phyloP scores from a whole-genome alignment of 2,797 vertebrate genomes.

The Menidia menidia region DNA sequence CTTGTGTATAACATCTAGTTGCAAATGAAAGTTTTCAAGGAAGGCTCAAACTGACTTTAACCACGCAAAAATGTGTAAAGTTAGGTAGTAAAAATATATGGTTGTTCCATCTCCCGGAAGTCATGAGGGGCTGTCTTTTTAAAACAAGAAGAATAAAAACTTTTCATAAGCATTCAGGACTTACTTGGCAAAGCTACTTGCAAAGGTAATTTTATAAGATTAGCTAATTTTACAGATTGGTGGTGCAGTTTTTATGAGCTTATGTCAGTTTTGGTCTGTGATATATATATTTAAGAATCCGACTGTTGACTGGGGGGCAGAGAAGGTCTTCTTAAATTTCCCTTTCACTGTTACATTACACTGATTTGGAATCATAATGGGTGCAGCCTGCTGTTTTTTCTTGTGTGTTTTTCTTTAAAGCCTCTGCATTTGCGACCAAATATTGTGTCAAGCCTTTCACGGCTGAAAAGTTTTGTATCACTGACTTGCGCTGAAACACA shows the following conservation, averaged over 20 bases:
- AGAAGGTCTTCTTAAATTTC: constrained; percentile 50
- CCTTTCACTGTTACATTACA: neutral
- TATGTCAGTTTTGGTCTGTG: constrained; percentile 57
- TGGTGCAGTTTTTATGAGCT: constrained; percentile 50
- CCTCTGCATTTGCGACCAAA: constrained; percentile 33
- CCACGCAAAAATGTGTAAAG: constrained; percentile 24
- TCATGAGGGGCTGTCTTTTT: too few species aligned
- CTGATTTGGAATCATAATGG: constrained; percentile 17
- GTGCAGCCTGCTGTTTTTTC: constrained; percentile 3
- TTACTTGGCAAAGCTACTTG: constrained; percentile 73
- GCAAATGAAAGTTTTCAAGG: constrained; percentile 32
- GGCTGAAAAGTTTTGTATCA: constrained; percentile 12
- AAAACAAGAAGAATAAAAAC: too few species aligned
- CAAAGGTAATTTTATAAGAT: constrained; percentile 59
- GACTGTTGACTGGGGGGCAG: constrained; percentile 55
- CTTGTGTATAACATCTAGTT: constrained; percentile 36
- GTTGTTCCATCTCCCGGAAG: too few species aligned
- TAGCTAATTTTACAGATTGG: constrained; percentile 57
- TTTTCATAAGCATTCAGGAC: constrained; percentile 44
- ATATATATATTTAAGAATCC: constrained; percentile 63
- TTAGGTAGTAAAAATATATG: neutral
- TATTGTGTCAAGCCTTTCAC: constrained; percentile 28
- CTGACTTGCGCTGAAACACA: neutral
- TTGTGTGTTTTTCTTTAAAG: constrained; percentile 12
- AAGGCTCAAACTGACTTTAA: constrained; percentile 26